Evolutionary conservation across 2,797 vertebrate species (phyloP).

Genomic region (Cyprinella venusta): DNA sequence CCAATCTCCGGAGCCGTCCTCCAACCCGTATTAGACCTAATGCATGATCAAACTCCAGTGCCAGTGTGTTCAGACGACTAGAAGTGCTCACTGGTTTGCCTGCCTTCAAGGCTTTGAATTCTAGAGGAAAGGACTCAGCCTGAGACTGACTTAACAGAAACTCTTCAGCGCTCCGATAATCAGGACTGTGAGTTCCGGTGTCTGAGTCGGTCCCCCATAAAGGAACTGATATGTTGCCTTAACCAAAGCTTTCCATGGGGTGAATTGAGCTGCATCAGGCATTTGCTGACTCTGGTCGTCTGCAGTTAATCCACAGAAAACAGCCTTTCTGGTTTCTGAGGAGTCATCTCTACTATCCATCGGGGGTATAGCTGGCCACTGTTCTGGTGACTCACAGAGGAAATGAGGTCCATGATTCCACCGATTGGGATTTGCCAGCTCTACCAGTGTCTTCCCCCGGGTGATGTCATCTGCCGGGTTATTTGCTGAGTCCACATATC

Average conservation of each 20-base stretch:
- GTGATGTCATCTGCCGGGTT: too few relatives aligned
- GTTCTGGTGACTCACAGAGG: background rate
- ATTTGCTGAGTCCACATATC: too few relatives aligned
- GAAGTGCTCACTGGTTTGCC: background rate
- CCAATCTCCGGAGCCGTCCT: background rate
- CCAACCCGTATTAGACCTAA: conserved; percentile 4
- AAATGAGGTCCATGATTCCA: conserved; percentile 38
- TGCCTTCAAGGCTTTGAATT: background rate
- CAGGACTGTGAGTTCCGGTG: background rate
- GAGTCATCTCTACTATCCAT: conserved; percentile 24
- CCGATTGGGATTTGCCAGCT: background rate
- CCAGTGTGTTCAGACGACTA: background rate
- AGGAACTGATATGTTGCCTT: background rate
- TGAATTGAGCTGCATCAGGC: background rate
- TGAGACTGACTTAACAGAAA: background rate
- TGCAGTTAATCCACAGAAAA: background rate
- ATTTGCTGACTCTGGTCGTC: background rate
- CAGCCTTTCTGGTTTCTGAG: background rate
- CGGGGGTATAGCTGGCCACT: conserved; percentile 14
- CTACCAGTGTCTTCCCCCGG: background rate
- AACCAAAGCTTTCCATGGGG: background rate
- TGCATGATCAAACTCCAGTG: conserved; percentile 14
- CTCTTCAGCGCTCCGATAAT: too few relatives aligned
- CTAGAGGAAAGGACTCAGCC: background rate
- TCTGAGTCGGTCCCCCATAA: background rate